Conservation (phyloP, 2,113 vertebrate species). For the Sorex araneus region DNA sequence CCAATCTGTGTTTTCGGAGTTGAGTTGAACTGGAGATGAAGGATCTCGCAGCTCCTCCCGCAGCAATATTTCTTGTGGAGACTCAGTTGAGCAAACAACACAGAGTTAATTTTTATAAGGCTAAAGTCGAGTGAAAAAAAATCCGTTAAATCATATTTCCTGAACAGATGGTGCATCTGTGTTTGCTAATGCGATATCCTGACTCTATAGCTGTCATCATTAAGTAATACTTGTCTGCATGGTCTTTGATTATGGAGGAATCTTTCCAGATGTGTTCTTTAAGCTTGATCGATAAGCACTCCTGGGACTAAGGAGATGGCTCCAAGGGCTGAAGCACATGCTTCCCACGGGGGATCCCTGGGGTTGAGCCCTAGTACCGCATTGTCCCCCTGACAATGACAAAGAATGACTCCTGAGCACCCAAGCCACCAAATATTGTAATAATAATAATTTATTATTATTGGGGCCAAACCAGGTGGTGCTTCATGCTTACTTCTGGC, state of each 20-base stretch:
- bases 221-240: slow-evolving; percentile 86
- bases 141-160: slow-evolving; percentile 84
- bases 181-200: slow-evolving; percentile 85
- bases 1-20: not conserved
- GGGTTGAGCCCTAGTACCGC: too few species aligned
- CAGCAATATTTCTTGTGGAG: slow-evolving; percentile 73
- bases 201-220: slow-evolving; percentile 86
- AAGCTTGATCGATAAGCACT: not conserved
- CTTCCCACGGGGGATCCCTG: too few species aligned
- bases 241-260: slow-evolving; percentile 70
- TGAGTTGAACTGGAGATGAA: not conserved
- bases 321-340: too few species aligned
- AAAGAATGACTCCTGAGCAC: too few species aligned
- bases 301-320: too few species aligned
- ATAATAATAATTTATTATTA: too few species aligned
- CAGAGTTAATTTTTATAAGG: slow-evolving; percentile 83
- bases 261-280: slow-evolving; percentile 36
- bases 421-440: too few species aligned
- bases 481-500: too few species aligned
- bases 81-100: slow-evolving; percentile 74
- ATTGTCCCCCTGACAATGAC: too few species aligned
- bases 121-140: slow-evolving; percentile 77
- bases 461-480: too few species aligned
- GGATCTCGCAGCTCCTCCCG: not conserved
- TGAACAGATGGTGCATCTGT: slow-evolving; percentile 88